phyloP scores from a whole-genome alignment of 2,888 invertebrate species.

The Xestia ashworthii region DNA sequence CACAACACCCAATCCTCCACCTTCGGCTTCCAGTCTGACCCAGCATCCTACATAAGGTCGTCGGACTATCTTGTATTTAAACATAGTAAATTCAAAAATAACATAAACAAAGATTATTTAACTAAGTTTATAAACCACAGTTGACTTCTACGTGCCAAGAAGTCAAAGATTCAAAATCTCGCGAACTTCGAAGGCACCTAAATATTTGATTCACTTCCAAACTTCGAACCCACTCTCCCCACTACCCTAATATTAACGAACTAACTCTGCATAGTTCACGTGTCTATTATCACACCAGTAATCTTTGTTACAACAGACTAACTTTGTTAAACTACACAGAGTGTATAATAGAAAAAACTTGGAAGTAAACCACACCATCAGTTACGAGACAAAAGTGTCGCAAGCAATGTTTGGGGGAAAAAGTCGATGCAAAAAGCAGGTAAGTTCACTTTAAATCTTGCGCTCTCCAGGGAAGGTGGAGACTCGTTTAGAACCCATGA shows the following conservation, averaged over 20 bases:
- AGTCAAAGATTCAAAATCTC: constrained; percentile 47
- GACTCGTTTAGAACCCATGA: constrained; percentile 7
- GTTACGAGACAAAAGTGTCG: constrained; percentile 43
- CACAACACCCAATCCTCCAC: not conserved
- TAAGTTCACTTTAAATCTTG: constrained; percentile 37
- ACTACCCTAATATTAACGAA: constrained; percentile 47
- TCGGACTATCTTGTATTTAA: not conserved
- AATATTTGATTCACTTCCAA: constrained; percentile 55
- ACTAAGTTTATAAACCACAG: not conserved
- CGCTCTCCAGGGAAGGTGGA: constrained; percentile 33
- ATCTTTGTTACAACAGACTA: constrained; percentile 25
- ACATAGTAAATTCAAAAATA: not conserved
- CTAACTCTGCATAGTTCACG: constrained; percentile 31
- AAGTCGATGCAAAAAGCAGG: constrained; percentile 43
- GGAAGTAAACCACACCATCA: constrained; percentile 36
- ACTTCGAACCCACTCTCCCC: constrained; percentile 29
- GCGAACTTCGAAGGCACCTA: constrained; percentile 47
- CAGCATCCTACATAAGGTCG: not conserved
- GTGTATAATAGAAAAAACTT: constrained; percentile 3
- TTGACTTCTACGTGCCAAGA: constrained; percentile 12
- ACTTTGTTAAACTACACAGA: constrained; percentile 12
- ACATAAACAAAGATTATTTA: not conserved
- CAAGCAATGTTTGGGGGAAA: constrained; percentile 45
- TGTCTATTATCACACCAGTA: constrained; percentile 23
- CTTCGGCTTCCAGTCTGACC: not conserved